Percentiles rank a stretch among this genome's conserved stretches.
phyloP scores from a whole-genome alignment of 2,888 invertebrate genomes.

The Drosophila mettleri region DNA sequence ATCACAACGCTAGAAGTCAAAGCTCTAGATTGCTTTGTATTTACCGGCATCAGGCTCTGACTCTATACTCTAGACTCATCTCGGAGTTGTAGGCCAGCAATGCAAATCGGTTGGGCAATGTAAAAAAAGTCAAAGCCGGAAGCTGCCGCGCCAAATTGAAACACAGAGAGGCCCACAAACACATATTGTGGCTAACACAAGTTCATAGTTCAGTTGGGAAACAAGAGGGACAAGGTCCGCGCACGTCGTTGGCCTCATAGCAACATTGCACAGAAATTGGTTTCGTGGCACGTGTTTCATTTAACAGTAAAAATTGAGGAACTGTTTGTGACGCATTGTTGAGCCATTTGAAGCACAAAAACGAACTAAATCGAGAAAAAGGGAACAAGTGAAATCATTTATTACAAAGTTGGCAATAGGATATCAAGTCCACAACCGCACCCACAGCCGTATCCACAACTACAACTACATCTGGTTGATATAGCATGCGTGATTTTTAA shows the following conservation, averaged over 20 bases:
- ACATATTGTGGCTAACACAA: slow-evolving; percentile 3
- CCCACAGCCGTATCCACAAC: not conserved
- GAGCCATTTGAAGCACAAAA: slow-evolving; percentile 50
- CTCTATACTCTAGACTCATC: slow-evolving; percentile 22
- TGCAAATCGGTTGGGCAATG: slow-evolving; percentile 40
- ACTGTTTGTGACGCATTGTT: slow-evolving; percentile 57
- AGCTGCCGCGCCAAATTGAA: slow-evolving; percentile 68
- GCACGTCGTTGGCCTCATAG: slow-evolving; percentile 57
- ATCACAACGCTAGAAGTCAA: slow-evolving; percentile 31
- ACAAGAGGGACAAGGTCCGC: slow-evolving; percentile 26
- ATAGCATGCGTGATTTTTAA: slow-evolving; percentile 68
- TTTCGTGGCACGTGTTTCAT: slow-evolving; percentile 82
- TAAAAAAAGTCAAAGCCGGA: slow-evolving; percentile 46
- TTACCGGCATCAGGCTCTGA: slow-evolving; percentile 43
- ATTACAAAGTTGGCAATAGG: slow-evolving; percentile 37
- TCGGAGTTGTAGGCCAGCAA: slow-evolving; percentile 36
- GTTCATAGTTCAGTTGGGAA: slow-evolving; percentile 20
- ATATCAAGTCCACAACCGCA: slow-evolving; percentile 3
- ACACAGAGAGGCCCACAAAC: slow-evolving; percentile 8
- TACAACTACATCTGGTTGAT: slow-evolving; percentile 22
- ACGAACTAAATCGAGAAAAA: slow-evolving; percentile 10
- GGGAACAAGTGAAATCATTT: slow-evolving; percentile 53
- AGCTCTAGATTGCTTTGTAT: slow-evolving; percentile 20
- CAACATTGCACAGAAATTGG: slow-evolving; percentile 79
- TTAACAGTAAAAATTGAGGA: slow-evolving; percentile 70